These are phyloP conservation scores for Whitmania pigra DNA, from an alignment of 1,140 invertebrate genomes.

Conservation along the genomic window DNA sequence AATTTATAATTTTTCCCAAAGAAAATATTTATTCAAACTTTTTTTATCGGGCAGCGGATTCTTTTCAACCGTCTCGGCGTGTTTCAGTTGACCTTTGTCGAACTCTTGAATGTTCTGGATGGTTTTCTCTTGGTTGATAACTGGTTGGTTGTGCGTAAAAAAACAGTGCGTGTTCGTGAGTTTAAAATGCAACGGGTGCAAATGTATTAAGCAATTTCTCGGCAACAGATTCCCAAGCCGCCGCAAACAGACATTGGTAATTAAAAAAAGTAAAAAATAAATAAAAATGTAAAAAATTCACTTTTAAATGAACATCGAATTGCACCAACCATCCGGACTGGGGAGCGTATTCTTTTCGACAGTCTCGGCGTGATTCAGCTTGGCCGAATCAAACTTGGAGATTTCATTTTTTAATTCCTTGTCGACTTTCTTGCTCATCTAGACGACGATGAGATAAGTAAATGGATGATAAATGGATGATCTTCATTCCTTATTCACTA, in stretches of 20 bases:
- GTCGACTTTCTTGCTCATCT: constrained; percentile 4
- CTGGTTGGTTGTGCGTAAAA: too few relatives aligned
- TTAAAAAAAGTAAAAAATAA: too few relatives aligned
- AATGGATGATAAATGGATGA: too few relatives aligned
- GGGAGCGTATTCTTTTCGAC: constrained; percentile 35
- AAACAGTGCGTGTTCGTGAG: neutral
- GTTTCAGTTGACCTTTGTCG: constrained; percentile 30
- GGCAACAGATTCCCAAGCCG: too few relatives aligned
- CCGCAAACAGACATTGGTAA: too few relatives aligned
- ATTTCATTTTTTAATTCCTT: constrained; percentile 19
- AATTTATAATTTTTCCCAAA: too few relatives aligned
- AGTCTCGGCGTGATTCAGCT: constrained; percentile 35
- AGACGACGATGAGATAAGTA: too few relatives aligned
- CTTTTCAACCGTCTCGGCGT: constrained; percentile 35
- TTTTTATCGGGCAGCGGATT: constrained; percentile 33
- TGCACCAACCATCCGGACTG: constrained; percentile 26
- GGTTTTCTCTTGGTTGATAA: constrained; percentile 13
- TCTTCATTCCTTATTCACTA: too few relatives aligned
- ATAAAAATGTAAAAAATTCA: too few relatives aligned
- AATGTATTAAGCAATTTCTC: too few relatives aligned
- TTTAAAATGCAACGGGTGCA: too few relatives aligned
- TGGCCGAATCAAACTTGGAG: constrained; percentile 28
- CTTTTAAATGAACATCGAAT: too few relatives aligned
- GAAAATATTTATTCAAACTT: constrained; percentile 27
- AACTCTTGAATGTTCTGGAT: constrained; percentile 28